A percentile compares a stretch with the other conserved stretches of the same genome.
These are phyloP conservation scores for Rhinogobius similis DNA, from an alignment of 2,113 vertebrate genomes.

Conservation along the genomic window DNA sequence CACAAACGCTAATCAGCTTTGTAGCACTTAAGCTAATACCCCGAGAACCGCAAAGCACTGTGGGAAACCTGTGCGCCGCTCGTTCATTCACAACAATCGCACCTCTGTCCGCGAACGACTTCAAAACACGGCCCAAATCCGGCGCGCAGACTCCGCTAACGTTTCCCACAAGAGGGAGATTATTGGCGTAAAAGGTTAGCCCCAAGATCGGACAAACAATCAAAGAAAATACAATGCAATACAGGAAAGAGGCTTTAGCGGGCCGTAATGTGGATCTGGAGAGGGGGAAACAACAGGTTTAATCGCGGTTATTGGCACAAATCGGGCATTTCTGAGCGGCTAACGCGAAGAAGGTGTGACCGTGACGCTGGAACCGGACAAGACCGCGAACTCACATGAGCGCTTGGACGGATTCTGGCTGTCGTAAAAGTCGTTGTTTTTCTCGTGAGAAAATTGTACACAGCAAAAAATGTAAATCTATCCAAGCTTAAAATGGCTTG, in stretches of 20 bases:
- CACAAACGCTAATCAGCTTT: constrained; percentile 76
- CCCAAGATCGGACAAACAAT: constrained; percentile 36
- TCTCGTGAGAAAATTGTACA: neutral
- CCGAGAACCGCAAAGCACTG: constrained; percentile 65
- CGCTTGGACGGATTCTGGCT: neutral
- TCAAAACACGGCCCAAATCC: constrained; percentile 34
- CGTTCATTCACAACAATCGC: constrained; percentile 49
- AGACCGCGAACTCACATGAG: neutral
- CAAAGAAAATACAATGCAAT: constrained; percentile 25
- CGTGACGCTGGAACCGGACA: neutral
- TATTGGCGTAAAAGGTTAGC: constrained; percentile 42
- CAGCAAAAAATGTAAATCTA: no score
- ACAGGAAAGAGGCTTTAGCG: constrained; percentile 7
- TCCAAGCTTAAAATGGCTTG: no score
- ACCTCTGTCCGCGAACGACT: constrained; percentile 39
- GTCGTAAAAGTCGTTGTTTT: neutral
- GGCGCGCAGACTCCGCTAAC: constrained; percentile 29
- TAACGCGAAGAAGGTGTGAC: neutral
- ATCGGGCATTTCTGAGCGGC: neutral
- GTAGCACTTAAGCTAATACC: constrained; percentile 70
- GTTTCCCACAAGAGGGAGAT: constrained; percentile 33
- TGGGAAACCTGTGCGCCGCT: constrained; percentile 64
- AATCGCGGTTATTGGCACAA: no score
- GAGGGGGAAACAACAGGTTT: neutral
- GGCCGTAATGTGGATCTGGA: no score